phyloP scores from a whole-genome alignment of 2,888 invertebrate genomes.

The Aporophyla lueneburgensis region DNA sequence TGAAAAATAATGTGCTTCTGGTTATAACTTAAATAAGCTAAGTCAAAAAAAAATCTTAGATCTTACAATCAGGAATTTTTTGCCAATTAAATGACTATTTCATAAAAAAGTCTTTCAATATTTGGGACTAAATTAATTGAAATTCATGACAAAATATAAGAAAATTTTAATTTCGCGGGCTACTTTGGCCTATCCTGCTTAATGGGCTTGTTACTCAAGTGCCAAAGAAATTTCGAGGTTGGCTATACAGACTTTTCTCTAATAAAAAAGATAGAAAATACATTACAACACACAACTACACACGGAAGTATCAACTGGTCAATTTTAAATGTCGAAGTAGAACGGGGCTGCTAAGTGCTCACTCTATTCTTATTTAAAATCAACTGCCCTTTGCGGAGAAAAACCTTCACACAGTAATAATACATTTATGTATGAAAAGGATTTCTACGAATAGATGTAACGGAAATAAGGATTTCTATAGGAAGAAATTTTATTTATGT shows the following conservation, averaged over 20 bases:
- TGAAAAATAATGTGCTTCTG: no score
- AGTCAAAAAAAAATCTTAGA: no score
- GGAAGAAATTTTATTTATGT: neutral
- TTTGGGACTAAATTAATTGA: no score
- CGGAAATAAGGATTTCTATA: neutral
- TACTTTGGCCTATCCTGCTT: no score
- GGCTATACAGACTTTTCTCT: neutral
- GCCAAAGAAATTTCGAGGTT: neutral
- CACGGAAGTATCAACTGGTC: neutral
- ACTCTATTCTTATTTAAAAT: conserved; percentile 1
- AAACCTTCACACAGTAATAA: neutral
- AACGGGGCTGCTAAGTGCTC: neutral
- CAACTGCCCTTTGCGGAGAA: neutral
- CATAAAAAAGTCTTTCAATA: no score
- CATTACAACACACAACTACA: no score
- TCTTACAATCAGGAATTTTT: no score
- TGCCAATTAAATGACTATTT: no score
- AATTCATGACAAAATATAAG: no score
- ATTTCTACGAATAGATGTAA: neutral
- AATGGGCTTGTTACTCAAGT: neutral
- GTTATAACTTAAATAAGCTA: no score
- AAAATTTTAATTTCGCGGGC: no score
- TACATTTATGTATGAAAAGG: neutral
- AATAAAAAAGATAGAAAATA: neutral
- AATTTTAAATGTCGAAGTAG: neutral